These are phyloP conservation scores for Phaedon cochleariae DNA, from an alignment of 2,888 invertebrate genomes.

Conservation along the genomic window DNA sequence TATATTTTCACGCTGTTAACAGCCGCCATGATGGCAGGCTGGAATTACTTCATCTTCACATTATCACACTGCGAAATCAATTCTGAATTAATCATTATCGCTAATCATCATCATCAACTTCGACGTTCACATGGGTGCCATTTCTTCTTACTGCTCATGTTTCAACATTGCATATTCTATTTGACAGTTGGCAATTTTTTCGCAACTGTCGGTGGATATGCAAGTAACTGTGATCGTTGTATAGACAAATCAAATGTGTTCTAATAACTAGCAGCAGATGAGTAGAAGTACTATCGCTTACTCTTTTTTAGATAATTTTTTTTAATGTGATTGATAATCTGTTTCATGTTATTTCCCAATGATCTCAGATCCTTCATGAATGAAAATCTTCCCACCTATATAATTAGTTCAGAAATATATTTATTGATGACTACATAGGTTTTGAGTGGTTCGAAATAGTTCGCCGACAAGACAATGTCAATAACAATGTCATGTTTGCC, in stretches of 20 bases:
- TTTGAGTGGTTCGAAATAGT: too few relatives aligned
- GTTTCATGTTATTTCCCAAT: not conserved
- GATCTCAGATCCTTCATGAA: constrained; percentile 24
- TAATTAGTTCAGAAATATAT: too few relatives aligned
- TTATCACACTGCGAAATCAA: not conserved
- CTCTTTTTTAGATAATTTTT: not conserved
- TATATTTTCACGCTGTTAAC: too few relatives aligned
- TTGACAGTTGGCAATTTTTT: not conserved
- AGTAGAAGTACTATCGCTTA: not conserved
- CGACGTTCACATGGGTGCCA: not conserved
- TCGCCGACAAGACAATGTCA: too few relatives aligned
- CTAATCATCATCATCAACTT: not conserved
- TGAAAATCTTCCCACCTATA: constrained; percentile 23
- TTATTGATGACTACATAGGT: too few relatives aligned
- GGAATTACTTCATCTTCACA: too few relatives aligned
- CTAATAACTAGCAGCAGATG: not conserved
- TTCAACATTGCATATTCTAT: not conserved
- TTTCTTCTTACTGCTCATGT: not conserved
- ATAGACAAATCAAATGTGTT: constrained; percentile 2
- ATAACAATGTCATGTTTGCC: too few relatives aligned
- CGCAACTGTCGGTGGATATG: not conserved
- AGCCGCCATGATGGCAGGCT: too few relatives aligned
- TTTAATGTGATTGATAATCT: not conserved
- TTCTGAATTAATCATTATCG: not conserved
- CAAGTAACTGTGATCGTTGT: not conserved